A percentile compares a stretch with the other conserved stretches of the same genome.
These are phyloP conservation scores for Microtus montanus DNA, from an alignment of 2,113 vertebrate species.

Conservation along the genomic window DNA sequence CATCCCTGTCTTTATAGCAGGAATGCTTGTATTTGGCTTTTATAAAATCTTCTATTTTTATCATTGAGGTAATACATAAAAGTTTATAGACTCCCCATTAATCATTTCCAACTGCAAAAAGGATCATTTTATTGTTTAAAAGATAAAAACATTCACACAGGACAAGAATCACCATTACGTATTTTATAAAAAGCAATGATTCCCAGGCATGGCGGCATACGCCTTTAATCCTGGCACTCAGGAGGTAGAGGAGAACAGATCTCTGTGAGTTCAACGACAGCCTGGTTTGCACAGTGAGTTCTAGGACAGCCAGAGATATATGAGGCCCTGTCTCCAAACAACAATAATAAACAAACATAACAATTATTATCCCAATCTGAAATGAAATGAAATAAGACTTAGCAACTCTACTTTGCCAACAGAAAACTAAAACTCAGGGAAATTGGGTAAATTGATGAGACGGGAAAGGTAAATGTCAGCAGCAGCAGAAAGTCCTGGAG, in stretches of 20 bases:
- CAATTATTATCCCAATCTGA: not conserved
- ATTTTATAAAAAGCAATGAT: not conserved
- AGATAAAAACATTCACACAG: not conserved
- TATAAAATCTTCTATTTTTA: constrained; percentile 21
- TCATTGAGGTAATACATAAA: not conserved
- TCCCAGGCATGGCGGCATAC: not conserved
- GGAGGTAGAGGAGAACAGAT: not conserved
- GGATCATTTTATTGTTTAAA: constrained; percentile 7
- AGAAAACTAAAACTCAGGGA: constrained; percentile 18
- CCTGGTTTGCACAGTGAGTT: not conserved
- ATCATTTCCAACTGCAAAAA: constrained; percentile 34
- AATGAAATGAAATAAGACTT: constrained; percentile 2
- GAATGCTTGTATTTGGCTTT: not conserved
- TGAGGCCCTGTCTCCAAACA: not conserved
- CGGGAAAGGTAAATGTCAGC: not conserved
- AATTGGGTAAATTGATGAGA: not conserved
- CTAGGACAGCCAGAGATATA: not conserved
- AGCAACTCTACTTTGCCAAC: not conserved
- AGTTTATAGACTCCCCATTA: not conserved
- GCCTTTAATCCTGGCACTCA: not conserved
- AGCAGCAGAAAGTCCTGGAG: not conserved
- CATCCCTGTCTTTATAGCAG: not conserved
- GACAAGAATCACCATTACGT: not conserved
- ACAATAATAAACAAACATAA: not conserved
- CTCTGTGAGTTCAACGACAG: not conserved